Evolutionary conservation across 2,888 invertebrate genomes (phyloP), one percentile per base, ranked within the genome.

Genomic region (Drosophila yooni): DNA sequence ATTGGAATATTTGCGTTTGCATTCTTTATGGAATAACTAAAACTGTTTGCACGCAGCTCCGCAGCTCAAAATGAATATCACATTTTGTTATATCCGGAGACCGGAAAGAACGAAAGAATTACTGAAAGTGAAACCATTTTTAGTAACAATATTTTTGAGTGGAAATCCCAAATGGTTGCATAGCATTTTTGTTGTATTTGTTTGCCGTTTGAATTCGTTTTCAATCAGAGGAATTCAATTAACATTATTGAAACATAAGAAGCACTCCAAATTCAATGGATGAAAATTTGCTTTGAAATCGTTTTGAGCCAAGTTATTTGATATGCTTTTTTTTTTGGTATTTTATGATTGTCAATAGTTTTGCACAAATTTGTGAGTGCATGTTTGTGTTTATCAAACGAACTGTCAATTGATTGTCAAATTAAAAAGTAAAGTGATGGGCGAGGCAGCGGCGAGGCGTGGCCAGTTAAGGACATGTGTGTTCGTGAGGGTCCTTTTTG

Each of bases 381-480:
- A 59, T 74, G 69, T 84, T 88, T 86, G 72, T 81, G 79, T 83
- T 88, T 88, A 69, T 79, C 81, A 86, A 87, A 88, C 90, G 76
- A 87, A 90, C 84, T 90, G 91, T 87, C 87, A 90, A 89, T 87
- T 87, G 87, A 87, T 87, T 90, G 87, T 90, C 87, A 87, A 90
- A 87, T 87, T 86, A 90, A 90, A 87, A 84, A 83, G 74, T 77
- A 75, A 80, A 84, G 61, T 65, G 68, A 61, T 65, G 52, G 68
- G 59, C 21, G 72, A 38, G 27, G 21, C 43, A 29, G 51, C 25
- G 65, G 54, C 27, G 60, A n/a, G 33, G 51, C 60, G 34, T 33
- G 48, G 46, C n/a, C 61, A 52, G 51, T 54, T 73, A 46, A 50
- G 64, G 67, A 62, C 60, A 56, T 53, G 38, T 50, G 57, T 46